Evolutionary conservation across 2,888 invertebrate species (phyloP).

Genomic region (Mesoligia furuncula): DNA sequence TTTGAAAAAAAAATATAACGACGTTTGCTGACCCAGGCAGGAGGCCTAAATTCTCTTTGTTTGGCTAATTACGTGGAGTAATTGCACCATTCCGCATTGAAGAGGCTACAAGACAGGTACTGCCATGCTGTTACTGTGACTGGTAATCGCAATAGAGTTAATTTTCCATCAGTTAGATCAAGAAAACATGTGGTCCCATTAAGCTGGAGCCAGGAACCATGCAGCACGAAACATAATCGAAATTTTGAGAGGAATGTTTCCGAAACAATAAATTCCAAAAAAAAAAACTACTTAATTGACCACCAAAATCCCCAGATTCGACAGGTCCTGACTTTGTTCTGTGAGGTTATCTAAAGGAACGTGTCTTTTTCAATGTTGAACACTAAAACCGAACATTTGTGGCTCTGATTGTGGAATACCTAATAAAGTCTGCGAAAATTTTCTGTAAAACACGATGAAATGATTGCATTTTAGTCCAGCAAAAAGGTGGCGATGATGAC

Average conservation of each 20-base stretch:
- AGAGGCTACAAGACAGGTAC: neutral
- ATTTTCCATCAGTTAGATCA: too few relatives aligned
- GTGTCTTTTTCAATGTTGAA: too few relatives aligned
- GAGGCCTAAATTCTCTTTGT: neutral
- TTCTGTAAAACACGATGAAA: too few relatives aligned
- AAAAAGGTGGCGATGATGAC: too few relatives aligned
- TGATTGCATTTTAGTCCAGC: too few relatives aligned
- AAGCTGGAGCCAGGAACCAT: neutral
- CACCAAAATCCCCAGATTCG: neutral
- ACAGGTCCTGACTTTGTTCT: neutral
- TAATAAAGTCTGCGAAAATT: too few relatives aligned
- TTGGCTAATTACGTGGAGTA: neutral
- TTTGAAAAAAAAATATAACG: neutral
- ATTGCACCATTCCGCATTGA: neutral
- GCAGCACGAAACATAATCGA: neutral
- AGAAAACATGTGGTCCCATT: neutral
- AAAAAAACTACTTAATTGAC: neutral
- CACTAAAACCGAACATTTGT: too few relatives aligned
- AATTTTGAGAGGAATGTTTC: neutral
- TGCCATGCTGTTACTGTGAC: neutral
- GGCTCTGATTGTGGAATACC: too few relatives aligned
- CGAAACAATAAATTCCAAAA: too few relatives aligned
- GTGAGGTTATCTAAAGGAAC: neutral
- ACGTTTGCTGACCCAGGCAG: neutral
- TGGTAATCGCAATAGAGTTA: neutral